Conservation (phyloP, 2,113 vertebrate genomes). For the Dicrurus megarhynchus region DNA sequence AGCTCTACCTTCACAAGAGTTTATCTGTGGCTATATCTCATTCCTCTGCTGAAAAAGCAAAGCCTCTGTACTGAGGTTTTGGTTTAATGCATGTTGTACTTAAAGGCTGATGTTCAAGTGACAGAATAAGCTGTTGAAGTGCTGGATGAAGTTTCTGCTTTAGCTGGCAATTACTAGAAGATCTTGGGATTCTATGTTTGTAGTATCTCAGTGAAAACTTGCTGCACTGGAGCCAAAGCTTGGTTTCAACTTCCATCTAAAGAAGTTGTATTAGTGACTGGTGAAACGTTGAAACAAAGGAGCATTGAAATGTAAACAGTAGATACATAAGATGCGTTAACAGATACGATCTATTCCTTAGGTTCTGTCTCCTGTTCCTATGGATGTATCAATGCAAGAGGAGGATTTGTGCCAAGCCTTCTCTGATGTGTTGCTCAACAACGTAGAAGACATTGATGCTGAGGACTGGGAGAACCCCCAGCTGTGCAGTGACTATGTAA, state of each 20-base stretch:
- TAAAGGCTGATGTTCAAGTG: neutral
- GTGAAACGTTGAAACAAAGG: neutral
- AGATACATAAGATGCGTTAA: rapidly evolving
- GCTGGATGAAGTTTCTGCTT: neutral
- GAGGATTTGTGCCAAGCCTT: slow-evolving; percentile 89
- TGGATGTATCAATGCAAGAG: slow-evolving; percentile 81
- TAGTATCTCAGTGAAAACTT: neutral
- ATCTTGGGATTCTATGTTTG: neutral
- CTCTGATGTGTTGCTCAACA: slow-evolving; percentile 80
- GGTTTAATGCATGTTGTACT: neutral
- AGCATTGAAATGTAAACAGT: neutral
- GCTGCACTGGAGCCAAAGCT: neutral
- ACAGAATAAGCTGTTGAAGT: neutral
- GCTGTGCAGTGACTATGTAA: slow-evolving; percentile 89
- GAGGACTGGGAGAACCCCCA: slow-evolving; percentile 84
- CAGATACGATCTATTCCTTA: neutral
- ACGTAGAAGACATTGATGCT: slow-evolving; percentile 85
- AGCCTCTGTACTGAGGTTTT: neutral
- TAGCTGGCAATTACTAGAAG: neutral
- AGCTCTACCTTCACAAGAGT: neutral
- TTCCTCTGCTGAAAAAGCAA: neutral
- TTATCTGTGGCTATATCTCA: neutral
- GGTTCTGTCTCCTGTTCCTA: slow-evolving; percentile 41
- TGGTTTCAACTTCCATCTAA: neutral
- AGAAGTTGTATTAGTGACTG: neutral